Evolutionary conservation across 2,888 invertebrate species (phyloP), one percentile per base, ranked within the genome.

Genomic region (Aethes cnicana): DNA sequence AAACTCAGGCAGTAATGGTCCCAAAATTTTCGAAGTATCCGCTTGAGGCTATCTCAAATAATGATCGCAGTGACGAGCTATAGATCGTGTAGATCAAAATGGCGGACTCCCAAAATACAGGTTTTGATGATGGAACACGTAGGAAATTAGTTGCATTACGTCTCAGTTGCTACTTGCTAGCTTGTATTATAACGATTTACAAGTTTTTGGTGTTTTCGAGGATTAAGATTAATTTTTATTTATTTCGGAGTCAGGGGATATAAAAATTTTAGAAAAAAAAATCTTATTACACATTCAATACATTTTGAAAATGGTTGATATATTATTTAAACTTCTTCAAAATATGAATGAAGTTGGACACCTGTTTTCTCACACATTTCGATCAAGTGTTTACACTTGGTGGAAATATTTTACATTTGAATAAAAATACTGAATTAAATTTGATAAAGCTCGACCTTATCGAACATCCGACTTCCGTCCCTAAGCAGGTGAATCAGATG

Each of bases 21-120:
- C 1, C 0, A 1, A 2, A 11, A 23, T 0, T 5, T 7, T 8
- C 4, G 6, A 54, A 52, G 26, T 4, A 8, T n/a, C 16, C 25
- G 39, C 18, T 43, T 5, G 12, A 26, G 32, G 21, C 36, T 58
- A 49, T 57, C 57, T 58, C 63, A 48, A 63, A 60, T 59, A 66
- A 62, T 73, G 64, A 69, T 74, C 77, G 72, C 67, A 69, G 70
- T 77, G 76, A 78, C 74, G 76, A 77, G 69, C 72, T 77, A 77
- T 79, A 77, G 75, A 77, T 76, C 71, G 77, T 80, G 78, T 81
- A 81, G 77, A 81, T 75, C 77, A 82, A 84, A 82, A 85, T 84
- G 84, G 82, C 81, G 79, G 79, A 69, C 76, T 73, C 70, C 81
- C 72, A 79, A 86, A 84, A 86, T 84, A 84, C 86, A 74, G 83